Evolutionary conservation across 1,140 invertebrate genomes (phyloP).

Genomic region (Magallana gigas): DNA sequence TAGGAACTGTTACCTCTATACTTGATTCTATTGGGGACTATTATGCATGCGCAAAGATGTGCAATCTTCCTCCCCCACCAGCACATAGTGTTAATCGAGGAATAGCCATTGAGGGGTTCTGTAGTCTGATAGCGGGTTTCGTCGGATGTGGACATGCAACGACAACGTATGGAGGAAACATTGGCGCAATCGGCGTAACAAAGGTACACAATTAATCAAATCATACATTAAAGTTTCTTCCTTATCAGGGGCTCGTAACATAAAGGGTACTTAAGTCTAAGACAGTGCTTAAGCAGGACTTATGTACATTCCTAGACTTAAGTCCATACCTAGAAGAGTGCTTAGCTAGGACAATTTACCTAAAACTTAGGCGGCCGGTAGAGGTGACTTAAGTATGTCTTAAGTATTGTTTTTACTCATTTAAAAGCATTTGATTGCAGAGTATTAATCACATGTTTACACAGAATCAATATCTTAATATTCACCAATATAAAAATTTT

Average conservation of each 20-base stretch:
- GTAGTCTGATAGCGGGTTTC: slow-evolving; percentile 88
- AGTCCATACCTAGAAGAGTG: too few relatives aligned
- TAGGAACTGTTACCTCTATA: slow-evolving; percentile 63
- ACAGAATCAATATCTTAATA: too few relatives aligned
- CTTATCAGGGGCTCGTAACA: background rate
- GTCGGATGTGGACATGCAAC: slow-evolving; percentile 90
- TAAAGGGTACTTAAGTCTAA: too few relatives aligned
- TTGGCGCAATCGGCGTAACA: slow-evolving; percentile 89
- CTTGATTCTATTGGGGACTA: slow-evolving; percentile 74
- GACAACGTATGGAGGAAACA: slow-evolving; percentile 91
- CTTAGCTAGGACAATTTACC: too few relatives aligned
- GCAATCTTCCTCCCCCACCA: slow-evolving; percentile 61
- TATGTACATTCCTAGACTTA: too few relatives aligned
- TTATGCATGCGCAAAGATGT: slow-evolving; percentile 57
- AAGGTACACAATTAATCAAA: slow-evolving; percentile 71
- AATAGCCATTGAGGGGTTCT: slow-evolving; percentile 90
- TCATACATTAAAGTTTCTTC: background rate
- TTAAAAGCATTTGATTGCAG: too few relatives aligned
- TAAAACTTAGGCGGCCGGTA: too few relatives aligned
- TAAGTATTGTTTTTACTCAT: too few relatives aligned
- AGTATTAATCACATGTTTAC: too few relatives aligned
- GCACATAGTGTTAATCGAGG: slow-evolving; percentile 64
- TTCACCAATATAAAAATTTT: too few relatives aligned
- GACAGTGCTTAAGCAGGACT: too few relatives aligned
- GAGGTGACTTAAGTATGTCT: too few relatives aligned